Evolutionary conservation across 2,113 vertebrate species (phyloP), one percentile per base, ranked within the genome.

Genomic region (Cyanoderma ruficeps): DNA sequence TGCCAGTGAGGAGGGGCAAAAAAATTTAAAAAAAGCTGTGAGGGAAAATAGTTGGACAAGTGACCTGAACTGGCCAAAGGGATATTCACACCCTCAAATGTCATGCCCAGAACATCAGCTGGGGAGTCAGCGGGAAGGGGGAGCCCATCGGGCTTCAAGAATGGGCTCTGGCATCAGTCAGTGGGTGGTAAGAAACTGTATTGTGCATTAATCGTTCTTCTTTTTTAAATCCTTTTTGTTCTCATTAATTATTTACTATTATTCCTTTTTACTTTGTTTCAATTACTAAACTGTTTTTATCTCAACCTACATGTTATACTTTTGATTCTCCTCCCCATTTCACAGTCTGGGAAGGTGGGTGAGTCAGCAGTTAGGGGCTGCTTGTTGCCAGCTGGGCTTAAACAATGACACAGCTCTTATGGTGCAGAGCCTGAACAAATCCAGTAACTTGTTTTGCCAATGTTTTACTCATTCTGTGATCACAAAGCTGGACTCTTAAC

Each of bases 61-160:
- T 25, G 57, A 80, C 7, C 21, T 4, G 2, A 49, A 18, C 14
- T 35, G 42, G 42, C 31, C 50, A 80, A 41, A 31, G 17, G 50
- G 17, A 42, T 22, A 42, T 35, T 80, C 67, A 18, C 10, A 27
- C 49, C 21, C 18, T 8, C 0, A 0, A 63, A 18, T 56, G 57
- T 22, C 76, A 31, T 17, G 21, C 31, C 41, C 57, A 33, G 31
- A 7, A 3, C 42, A 42, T 35, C 60, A 72, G 60, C 31, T 88
- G 67, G 42, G 41, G 49, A 63, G 41, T 41, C 11, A 49, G 25
- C 0, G 1, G 65, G 30, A 64, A 64, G 17, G 21, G n/a, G n/a
- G 25, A 69, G 13, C 41, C 0, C 0, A 8, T 9, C 0, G 0
- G 75, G 35, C 25, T 42, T 56, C 31, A 27, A 13, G 30, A 20